Evolutionary conservation across 2,113 vertebrate genomes (phyloP).

Genomic region (Apodemus sylvaticus): DNA sequence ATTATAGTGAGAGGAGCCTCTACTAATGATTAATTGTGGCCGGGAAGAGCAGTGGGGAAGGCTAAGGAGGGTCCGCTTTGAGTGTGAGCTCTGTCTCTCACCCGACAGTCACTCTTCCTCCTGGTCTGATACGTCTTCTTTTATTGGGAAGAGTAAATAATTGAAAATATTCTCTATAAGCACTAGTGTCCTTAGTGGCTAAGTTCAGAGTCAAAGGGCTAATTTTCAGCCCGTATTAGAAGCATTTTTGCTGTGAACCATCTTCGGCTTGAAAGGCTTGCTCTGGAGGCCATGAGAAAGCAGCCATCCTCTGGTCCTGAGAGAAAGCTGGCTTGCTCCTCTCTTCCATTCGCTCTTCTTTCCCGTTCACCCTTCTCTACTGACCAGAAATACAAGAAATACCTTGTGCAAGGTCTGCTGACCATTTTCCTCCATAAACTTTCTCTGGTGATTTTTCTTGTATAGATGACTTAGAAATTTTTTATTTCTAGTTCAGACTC

Average conservation of each 20-base stretch:
- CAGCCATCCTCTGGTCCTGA: neutral
- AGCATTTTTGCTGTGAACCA: neutral
- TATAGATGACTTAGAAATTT: neutral
- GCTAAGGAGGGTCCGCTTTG: neutral
- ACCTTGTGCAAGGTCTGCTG: neutral
- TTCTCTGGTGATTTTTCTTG: neutral
- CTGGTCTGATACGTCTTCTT: neutral
- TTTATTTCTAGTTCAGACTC: neutral
- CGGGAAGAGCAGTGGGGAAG: neutral
- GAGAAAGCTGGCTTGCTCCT: neutral
- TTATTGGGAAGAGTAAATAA: neutral
- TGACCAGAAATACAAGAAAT: neutral
- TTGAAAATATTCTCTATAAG: neutral
- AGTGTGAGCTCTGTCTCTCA: neutral
- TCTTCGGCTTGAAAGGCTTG: neutral
- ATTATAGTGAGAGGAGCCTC: neutral
- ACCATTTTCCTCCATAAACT: neutral
- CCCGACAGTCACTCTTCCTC: neutral
- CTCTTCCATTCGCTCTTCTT: neutral
- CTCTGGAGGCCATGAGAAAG: neutral
- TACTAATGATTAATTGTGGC: neutral
- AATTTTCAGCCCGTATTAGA: neutral
- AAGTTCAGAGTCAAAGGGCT: neutral
- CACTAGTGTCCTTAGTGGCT: neutral
- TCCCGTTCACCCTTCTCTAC: neutral